phyloP scores from a whole-genome alignment of 1,140 invertebrate species.

The Brachionus paranguensis region DNA sequence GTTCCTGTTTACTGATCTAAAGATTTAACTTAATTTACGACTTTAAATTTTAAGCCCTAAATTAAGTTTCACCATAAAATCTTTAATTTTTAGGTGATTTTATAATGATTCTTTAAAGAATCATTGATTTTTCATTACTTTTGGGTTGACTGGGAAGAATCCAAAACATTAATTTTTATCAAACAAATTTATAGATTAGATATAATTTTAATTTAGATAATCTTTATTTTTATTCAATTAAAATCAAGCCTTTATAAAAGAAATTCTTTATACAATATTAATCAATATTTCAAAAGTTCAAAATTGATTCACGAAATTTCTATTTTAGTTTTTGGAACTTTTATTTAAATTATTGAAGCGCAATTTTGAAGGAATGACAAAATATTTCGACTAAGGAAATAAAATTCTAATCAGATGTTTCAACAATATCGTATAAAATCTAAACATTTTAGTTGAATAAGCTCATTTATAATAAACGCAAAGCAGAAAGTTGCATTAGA shows the following conservation, averaged over 20 bases:
- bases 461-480: too few relatives aligned
- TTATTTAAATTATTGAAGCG: background rate
- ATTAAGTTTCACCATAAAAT: too few relatives aligned
- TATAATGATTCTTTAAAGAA: too few relatives aligned
- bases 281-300: background rate
- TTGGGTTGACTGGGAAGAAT: too few relatives aligned
- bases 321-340: background rate
- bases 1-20: background rate
- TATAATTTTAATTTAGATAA: background rate
- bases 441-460: too few relatives aligned
- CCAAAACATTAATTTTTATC: background rate
- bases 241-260: background rate
- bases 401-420: background rate
- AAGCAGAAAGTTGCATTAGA: too few relatives aligned
- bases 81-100: too few relatives aligned
- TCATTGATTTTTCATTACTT: too few relatives aligned
- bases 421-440: too few relatives aligned
- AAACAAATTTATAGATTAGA: background rate
- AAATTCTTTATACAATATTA: background rate
- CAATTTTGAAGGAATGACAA: background rate
- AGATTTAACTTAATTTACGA: too few relatives aligned
- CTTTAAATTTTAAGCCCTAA: too few relatives aligned
- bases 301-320: background rate
- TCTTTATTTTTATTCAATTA: background rate
- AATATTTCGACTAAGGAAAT: background rate